phyloP scores from a whole-genome alignment of 2,797 vertebrate genomes.

The Sebastes itinus region DNA sequence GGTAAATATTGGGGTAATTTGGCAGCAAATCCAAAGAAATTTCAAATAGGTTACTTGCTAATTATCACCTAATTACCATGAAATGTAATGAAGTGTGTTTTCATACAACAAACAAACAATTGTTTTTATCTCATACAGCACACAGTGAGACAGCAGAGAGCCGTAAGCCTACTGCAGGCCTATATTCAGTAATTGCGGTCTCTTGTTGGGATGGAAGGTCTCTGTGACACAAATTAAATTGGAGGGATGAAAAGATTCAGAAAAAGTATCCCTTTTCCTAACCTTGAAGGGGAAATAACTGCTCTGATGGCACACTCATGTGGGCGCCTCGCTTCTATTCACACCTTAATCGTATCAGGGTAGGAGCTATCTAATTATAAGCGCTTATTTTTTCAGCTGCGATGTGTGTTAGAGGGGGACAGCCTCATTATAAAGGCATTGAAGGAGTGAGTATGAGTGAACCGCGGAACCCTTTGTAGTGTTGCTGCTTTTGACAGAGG shows the following conservation, averaged over 20 bases:
- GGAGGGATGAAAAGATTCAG: constrained; percentile 59
- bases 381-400: constrained; percentile 60
- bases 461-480: constrained; percentile 48
- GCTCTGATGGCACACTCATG: constrained; percentile 49
- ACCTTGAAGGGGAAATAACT: constrained; percentile 45
- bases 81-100: too few relatives aligned
- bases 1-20: too few relatives aligned
- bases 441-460: constrained; percentile 53
- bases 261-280: constrained; percentile 30
- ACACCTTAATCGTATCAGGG: constrained; percentile 61
- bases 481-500: constrained; percentile 50
- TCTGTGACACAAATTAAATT: constrained; percentile 67
- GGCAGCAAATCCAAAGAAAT: too few relatives aligned
- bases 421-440: constrained; percentile 68
- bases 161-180: neutral
- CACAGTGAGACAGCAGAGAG: neutral
- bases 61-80: too few relatives aligned
- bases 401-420: constrained; percentile 52
- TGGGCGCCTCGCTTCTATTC: constrained; percentile 30
- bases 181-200: constrained; percentile 28
- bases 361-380: constrained; percentile 70
- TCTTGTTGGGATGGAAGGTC: constrained; percentile 50
- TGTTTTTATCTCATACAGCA: neutral
- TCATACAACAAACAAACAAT: too few relatives aligned
- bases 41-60: too few relatives aligned